These are phyloP conservation scores for Isichthys henryi DNA, from an alignment of 2,113 vertebrate species.

Conservation along the genomic window DNA sequence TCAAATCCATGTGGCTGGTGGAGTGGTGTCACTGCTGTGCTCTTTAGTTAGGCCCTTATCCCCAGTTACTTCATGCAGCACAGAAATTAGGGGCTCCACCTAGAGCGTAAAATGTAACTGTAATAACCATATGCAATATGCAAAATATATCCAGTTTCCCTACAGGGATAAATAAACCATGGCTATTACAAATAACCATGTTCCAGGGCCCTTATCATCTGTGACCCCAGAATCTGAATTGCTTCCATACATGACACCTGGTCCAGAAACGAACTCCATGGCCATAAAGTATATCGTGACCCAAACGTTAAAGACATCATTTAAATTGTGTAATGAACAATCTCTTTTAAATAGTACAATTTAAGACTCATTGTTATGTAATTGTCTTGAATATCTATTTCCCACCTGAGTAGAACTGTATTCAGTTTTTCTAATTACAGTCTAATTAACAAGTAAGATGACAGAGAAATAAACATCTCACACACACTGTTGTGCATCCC, in stretches of 20 bases:
- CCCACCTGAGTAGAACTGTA: constrained; percentile 50
- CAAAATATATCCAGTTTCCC: not conserved
- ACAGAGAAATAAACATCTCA: constrained; percentile 36
- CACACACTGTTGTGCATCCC: constrained; percentile 39
- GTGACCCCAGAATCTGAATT: not conserved
- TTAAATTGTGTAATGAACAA: constrained; percentile 16
- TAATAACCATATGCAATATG: not conserved
- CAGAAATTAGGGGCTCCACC: not conserved
- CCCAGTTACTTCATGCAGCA: not conserved
- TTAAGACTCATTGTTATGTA: constrained; percentile 30
- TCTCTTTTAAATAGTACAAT: constrained; percentile 35
- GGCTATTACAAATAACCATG: not conserved
- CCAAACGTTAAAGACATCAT: not conserved
- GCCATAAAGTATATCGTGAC: not conserved
- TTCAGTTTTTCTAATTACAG: constrained; percentile 47
- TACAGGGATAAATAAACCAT: not conserved
- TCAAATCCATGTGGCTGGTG: not conserved
- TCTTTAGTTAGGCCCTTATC: not conserved
- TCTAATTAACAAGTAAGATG: constrained; percentile 54
- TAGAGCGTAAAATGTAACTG: not conserved
- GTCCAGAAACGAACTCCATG: not conserved
- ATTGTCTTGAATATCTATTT: constrained; percentile 46
- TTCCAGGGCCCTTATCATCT: not conserved
- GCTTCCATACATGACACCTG: not conserved
- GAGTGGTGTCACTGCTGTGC: not conserved